These are phyloP conservation scores for Mystacornis crossleyi DNA, from an alignment of 2,113 vertebrate genomes.

Conservation along the genomic window DNA sequence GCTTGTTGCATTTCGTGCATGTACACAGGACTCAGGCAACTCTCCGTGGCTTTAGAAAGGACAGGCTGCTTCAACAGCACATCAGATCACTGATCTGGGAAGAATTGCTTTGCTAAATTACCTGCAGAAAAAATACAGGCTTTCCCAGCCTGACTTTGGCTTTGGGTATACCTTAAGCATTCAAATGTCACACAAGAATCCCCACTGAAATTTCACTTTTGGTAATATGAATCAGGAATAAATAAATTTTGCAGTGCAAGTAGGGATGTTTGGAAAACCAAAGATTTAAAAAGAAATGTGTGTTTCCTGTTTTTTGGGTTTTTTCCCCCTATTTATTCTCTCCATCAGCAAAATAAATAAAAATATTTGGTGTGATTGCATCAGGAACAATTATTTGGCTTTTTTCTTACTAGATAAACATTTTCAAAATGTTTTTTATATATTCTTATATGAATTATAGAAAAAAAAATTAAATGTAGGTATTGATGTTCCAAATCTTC, in stretches of 20 bases:
- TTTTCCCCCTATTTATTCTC: neutral
- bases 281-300: neutral
- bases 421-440: neutral
- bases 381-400: neutral
- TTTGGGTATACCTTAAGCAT: neutral
- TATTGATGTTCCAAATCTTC: neutral
- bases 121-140: neutral
- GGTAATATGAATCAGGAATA: fast-evolving
- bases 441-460: neutral
- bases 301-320: no score
- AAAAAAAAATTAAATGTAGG: neutral
- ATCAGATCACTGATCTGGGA: neutral
- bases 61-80: neutral
- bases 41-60: neutral
- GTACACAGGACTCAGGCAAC: neutral
- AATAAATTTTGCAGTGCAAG: neutral
- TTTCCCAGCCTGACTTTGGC: neutral
- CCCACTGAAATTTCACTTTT: neutral
- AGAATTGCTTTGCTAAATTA: neutral
- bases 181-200: neutral
- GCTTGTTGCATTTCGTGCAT: neutral
- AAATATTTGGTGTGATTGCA: fast-evolving
- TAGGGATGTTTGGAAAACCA: neutral
- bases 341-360: neutral
- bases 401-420: neutral